Conservation (phyloP, 2,797 vertebrate genomes). For the Eospalax fontanierii region DNA sequence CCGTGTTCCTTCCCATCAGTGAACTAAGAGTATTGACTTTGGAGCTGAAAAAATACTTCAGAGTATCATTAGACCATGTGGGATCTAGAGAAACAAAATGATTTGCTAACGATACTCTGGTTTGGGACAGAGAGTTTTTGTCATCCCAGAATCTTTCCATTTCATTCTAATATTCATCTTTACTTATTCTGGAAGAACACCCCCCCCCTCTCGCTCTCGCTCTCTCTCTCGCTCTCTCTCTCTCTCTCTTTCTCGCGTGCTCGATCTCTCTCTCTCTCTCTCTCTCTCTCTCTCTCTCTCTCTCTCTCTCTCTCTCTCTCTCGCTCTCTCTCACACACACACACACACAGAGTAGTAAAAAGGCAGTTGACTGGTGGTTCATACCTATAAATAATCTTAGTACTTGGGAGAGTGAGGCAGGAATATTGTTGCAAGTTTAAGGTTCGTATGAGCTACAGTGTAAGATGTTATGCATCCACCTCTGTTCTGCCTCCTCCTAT, state of each 20-base stretch:
- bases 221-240: no score
- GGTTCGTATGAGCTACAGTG: background rate
- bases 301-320: no score
- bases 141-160: background rate
- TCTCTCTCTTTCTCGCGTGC: no score
- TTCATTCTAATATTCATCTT: background rate
- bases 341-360: background rate
- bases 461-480: background rate
- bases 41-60: background rate
- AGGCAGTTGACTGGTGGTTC: background rate
- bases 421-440: background rate
- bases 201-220: no score
- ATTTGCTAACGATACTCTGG: background rate
- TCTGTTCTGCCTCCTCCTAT: background rate
- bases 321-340: no score
- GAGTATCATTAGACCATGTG: background rate
- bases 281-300: no score
- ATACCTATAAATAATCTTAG: background rate
- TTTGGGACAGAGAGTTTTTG: background rate
- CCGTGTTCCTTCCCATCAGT: background rate
- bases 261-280: no score
- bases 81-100: background rate
- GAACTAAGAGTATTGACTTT: background rate
- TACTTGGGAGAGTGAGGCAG: background rate
- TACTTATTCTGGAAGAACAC: constrained; percentile 12